Evolutionary conservation across 2,113 vertebrate genomes (phyloP), one percentile per base, ranked within the genome.

Genomic region (Halcyon senegalensis): DNA sequence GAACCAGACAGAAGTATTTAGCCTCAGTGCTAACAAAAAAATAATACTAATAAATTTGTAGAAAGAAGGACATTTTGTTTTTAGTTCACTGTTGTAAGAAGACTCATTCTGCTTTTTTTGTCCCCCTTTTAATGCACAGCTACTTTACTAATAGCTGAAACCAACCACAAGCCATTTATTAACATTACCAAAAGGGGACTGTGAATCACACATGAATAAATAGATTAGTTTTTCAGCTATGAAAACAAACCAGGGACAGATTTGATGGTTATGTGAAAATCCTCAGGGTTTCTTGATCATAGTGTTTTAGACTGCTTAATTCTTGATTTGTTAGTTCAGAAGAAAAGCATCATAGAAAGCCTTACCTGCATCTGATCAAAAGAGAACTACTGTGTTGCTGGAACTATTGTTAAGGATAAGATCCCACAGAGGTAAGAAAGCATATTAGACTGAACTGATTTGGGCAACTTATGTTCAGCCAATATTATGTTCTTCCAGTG

Each of bases 101-200:
- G 14, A 39, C 68, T 55, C 1, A 9, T 51, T 55, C 2, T 28
- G 16, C 55, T 31, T 39, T 27, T 75, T 56, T 31, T 44, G 3
- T 20, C 9, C 27, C 11, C 3, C 2, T 2, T 44, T 51, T 50
- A 55, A 33, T 16, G 0, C 12, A 18, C 13, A 9, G 5, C 10
- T 78, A 46, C 75, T 93, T 85, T 78, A 70, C 21, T 37, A 21
- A 25, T 55, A 84, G 16, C 5, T 73, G 41, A 95, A 85, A 84
- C 31, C 48, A 84, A 31, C 20, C 43, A 37, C 25, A 70, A 84
- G 24, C 7, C 18, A 14, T 8, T 77, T 87, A 73, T 46, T 55
- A 87, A 72, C 13, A 28, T 50, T 41, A 23, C 31, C 51, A 76
- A 88, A 85, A 79, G 21, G 2, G 18, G 5, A 2, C 24, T 72